phyloP scores from a whole-genome alignment of 2,888 invertebrate species.

The Crematogaster levior region DNA sequence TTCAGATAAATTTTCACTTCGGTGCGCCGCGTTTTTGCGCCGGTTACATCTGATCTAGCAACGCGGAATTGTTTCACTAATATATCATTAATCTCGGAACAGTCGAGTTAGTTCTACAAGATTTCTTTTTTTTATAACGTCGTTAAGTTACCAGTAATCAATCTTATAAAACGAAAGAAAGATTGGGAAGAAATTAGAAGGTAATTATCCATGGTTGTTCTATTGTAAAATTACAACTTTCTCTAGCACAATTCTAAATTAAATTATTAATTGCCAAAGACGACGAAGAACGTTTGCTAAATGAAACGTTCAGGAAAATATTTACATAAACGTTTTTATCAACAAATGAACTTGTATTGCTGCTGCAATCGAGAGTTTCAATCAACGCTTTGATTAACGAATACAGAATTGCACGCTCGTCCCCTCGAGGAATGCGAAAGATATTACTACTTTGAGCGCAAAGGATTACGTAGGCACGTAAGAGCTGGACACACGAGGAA shows the following conservation, averaged over 20 bases:
- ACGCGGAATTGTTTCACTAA: constrained; percentile 8
- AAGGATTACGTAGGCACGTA: background rate
- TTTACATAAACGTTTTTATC: background rate
- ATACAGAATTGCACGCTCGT: constrained; percentile 14
- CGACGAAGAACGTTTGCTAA: background rate
- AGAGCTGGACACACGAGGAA: background rate
- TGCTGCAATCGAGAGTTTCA: background rate
- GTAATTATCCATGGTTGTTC: background rate
- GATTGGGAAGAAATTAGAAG: background rate
- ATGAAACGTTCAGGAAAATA: background rate
- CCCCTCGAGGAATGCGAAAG: background rate
- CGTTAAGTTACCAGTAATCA: background rate
- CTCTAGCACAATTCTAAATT: constrained; percentile 5
- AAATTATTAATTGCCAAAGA: background rate
- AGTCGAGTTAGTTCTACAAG: background rate
- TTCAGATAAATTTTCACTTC: constrained; percentile 36
- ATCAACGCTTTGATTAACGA: background rate
- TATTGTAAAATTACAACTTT: background rate
- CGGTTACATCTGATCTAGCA: background rate
- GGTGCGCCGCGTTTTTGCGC: background rate
- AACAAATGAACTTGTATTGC: background rate
- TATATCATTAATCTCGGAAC: constrained; percentile 16
- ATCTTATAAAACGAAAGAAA: background rate
- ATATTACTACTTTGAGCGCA: background rate
- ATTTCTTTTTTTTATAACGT: background rate